Evolutionary conservation across 2,797 vertebrate genomes (phyloP), one percentile per base, ranked within the genome.

Genomic region (Xenentodon cancila): DNA sequence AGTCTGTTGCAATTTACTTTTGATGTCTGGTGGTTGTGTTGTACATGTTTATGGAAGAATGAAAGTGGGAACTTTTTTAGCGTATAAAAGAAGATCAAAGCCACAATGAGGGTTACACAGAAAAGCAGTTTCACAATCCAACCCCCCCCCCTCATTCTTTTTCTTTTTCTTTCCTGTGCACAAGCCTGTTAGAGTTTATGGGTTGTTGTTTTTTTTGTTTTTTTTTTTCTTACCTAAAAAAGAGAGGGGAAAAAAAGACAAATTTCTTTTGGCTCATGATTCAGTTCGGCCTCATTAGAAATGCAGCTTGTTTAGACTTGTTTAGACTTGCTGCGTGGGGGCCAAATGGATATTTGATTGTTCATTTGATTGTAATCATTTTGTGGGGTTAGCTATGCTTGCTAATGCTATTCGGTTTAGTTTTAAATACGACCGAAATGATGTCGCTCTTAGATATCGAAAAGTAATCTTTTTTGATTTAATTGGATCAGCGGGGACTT

Each of bases 291-390:
- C 65, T 79, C 48, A 64, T 73, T 79, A 65, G 50, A 68, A 30
- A 19, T 59, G 44, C 18, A 50, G 54, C 66, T 27, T 80, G 82
- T 56, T 50, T 68, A 74, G 64, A 37, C 66, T 27, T 80, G 82
- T 56, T 50, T 68, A 74, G 64, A 37, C 84, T 79, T 77, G 76
- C 51, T 0, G 9, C 56, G 27, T 54, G 47, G 65, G 15, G 16
- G 49, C 47, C 62, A 71, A 84, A 76, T 68, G 55, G 59, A 53
- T 69, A 57, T 74, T 67, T 81, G 58, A 75, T 79, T 75, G 55
- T 71, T 79, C 34, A 34, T 63, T 70, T 79, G 13, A 15, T 74
- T 59, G 59, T 53, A 43, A 37, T 47, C 19, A n/a, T 45, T 54
- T 37, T 12, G 15, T 55, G 37, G 9, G 13, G 34, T 13, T 11